Evolutionary conservation across 2,113 vertebrate species (phyloP).

Genomic region (Pleuronectes platessa): DNA sequence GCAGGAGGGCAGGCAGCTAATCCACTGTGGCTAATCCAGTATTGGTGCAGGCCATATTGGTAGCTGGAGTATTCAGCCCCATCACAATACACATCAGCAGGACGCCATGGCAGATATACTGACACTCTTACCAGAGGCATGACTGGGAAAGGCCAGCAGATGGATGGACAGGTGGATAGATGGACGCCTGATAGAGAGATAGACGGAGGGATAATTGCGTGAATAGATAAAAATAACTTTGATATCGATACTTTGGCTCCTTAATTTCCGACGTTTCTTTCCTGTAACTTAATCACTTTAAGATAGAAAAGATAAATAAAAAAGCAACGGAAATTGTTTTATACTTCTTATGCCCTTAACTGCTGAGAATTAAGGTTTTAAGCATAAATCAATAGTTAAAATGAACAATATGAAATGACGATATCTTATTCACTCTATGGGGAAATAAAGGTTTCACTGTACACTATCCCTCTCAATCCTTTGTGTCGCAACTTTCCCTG

Average conservation of each 20-base stretch:
- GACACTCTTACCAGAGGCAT: constrained; percentile 73
- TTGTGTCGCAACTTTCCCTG: constrained; percentile 25
- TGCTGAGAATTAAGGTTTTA: no score
- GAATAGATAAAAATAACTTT: constrained; percentile 5
- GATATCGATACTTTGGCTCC: not conserved
- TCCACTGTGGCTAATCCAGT: constrained; percentile 84
- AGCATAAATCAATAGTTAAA: not conserved
- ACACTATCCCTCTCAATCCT: constrained; percentile 15
- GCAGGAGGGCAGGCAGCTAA: constrained; percentile 81
- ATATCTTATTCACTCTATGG: not conserved
- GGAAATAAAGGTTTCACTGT: constrained; percentile 29
- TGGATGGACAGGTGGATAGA: constrained; percentile 62
- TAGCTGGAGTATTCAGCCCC: constrained; percentile 77
- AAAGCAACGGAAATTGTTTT: no score
- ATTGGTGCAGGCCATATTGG: constrained; percentile 82
- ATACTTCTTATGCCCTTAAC: no score
- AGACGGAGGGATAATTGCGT: constrained; percentile 9
- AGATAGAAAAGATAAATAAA: no score
- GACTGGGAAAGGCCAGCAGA: constrained; percentile 76
- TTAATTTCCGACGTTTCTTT: not conserved
- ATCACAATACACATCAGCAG: constrained; percentile 82
- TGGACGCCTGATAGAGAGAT: constrained; percentile 37
- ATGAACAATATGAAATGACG: not conserved
- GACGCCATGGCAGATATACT: constrained; percentile 80
- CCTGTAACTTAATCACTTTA: no score